These are phyloP conservation scores for Pemphigus obesinymphae DNA, from an alignment of 1,140 invertebrate species.

Conservation along the genomic window DNA sequence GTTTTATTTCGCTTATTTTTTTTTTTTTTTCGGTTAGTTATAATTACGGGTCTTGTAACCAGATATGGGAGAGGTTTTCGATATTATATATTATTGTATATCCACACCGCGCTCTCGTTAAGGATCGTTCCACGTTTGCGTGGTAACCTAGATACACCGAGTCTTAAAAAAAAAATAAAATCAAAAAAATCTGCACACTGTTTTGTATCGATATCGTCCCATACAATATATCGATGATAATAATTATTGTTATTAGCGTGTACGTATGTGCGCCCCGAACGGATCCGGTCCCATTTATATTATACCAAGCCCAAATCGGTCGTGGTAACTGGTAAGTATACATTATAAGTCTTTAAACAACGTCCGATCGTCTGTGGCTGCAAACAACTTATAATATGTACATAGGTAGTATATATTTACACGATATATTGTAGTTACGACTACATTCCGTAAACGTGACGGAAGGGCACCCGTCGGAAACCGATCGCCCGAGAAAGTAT, in stretches of 20 bases:
- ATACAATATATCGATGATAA: slow-evolving; percentile 11
- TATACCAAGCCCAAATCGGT: slow-evolving; percentile 30
- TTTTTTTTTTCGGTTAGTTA: neutral
- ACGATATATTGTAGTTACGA: neutral
- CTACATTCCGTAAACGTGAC: slow-evolving; percentile 29
- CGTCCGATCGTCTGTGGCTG: slow-evolving; percentile 6
- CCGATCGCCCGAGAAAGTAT: slow-evolving; percentile 20
- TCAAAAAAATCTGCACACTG: slow-evolving; percentile 8
- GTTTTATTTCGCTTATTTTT: neutral
- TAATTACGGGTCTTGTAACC: slow-evolving; percentile 39
- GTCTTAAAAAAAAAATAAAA: no score
- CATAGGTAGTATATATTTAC: neutral
- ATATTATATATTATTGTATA: neutral
- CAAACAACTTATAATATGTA: no score
- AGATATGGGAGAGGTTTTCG: slow-evolving; percentile 39
- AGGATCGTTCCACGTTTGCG: neutral
- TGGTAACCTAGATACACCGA: slow-evolving; percentile 17
- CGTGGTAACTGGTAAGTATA: neutral
- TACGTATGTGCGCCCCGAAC: neutral
- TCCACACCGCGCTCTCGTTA: neutral
- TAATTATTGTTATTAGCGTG: slow-evolving; percentile 38
- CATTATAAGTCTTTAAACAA: neutral
- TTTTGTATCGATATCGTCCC: neutral
- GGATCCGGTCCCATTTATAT: slow-evolving; percentile 33
- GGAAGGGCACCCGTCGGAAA: slow-evolving; percentile 17